Evolutionary conservation across 2,888 invertebrate species (phyloP), one percentile per base, ranked within the genome.

Genomic region (Arrhopalites spinosus): DNA sequence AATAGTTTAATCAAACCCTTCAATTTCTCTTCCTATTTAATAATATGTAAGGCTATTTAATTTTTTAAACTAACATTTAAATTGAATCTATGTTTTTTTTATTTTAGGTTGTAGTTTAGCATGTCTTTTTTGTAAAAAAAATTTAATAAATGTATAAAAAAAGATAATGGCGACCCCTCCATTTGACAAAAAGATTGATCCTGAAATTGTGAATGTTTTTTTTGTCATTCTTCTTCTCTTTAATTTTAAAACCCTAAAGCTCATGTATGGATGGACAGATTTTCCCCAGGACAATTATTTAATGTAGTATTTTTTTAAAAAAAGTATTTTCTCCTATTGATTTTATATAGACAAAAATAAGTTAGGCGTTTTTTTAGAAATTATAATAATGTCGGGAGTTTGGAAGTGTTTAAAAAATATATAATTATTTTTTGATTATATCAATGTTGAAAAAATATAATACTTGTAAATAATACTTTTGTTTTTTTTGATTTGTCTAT

Each of bases 181-280:
- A 30, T 53, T 11, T 23, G 25, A 29, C 70, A 59, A 23, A 17
- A 59, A 59, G 13, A 59, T 13, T 13, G 27, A 25, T 11, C 36
- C 3, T 11, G 11, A 36, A 3, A 36, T 3, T 7, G 36, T 36
- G 36, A 36, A 36, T 7, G 36, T 36, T 36, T 36, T 11, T 36
- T 36, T 3, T 36, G 36, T 11, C 36, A 7, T 36, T 36, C 36
- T 36, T 11, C 36, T 36, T 11, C 36, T 36, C 11, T 36, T 36
- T 7, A 11, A 7, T 36, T 36, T 36, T 36, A 53, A 59, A 59
- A 25, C 59, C 59, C 7, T 36, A 66, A 66, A 66, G 66, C 66
- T 66, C 66, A 66, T 66, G 43, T 43, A 66, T 66, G 66, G 66
- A 66, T 45, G 45, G 66, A 66, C 36, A 20, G 30, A 36, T 20